Conservation (phyloP, 2,797 vertebrate species). For the Girardinus metallicus region DNA sequence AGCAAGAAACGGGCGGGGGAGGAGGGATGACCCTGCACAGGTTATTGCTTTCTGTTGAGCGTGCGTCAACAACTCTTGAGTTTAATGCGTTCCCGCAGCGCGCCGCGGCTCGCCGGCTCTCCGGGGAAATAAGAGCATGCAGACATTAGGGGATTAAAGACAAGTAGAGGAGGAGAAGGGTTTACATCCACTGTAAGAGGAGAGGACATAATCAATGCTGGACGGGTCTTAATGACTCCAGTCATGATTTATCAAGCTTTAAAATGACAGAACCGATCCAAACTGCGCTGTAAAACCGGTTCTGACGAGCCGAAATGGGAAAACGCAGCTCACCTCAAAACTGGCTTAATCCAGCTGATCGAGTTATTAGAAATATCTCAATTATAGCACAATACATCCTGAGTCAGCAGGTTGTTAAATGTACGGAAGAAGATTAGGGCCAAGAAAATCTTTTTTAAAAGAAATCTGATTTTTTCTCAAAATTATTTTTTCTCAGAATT, state of each 20-base stretch:
- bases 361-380: background rate
- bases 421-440: too few species aligned
- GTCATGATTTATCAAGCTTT: constrained; percentile 48
- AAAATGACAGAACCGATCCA: constrained; percentile 18
- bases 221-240: constrained; percentile 20
- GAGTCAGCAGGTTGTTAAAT: background rate
- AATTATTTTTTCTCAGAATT: too few species aligned
- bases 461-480: too few species aligned
- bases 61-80: constrained; percentile 79
- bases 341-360: background rate
- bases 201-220: constrained; percentile 11
- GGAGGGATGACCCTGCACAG: constrained; percentile 55
- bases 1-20: constrained; percentile 39
- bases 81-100: constrained; percentile 76
- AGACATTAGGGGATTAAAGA: constrained; percentile 74
- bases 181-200: constrained; percentile 50
- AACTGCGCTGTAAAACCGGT: background rate
- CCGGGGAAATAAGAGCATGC: constrained; percentile 81
- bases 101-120: constrained; percentile 58
- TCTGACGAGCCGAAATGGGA: background rate
- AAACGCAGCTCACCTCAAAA: background rate
- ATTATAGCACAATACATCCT: background rate
- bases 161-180: constrained; percentile 66
- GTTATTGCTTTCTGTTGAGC: constrained; percentile 82
- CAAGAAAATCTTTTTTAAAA: too few species aligned